A percentile compares a stretch with the other conserved stretches of the same genome.
Evolutionary conservation across 2,888 invertebrate genomes (phyloP).

Genomic region (Pristionchus entomophagus): DNA sequence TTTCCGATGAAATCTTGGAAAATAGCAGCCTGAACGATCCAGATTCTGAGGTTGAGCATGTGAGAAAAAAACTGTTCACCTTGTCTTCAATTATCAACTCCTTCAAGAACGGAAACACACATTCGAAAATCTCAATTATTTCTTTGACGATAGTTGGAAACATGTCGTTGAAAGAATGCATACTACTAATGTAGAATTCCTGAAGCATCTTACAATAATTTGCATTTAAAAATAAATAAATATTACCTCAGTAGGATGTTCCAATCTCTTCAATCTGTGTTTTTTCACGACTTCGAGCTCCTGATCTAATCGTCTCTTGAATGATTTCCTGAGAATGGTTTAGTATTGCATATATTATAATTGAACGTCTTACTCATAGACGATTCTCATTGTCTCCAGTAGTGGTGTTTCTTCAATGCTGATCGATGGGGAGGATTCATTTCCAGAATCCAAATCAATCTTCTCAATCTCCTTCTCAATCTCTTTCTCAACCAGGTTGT

Average conservation of each 20-base stretch:
- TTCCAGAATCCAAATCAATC: too few species aligned
- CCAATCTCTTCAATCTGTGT: background rate
- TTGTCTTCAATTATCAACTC: background rate
- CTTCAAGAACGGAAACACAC: background rate
- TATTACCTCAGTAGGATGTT: background rate
- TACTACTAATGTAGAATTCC: background rate
- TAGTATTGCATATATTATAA: too few species aligned
- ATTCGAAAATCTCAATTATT: background rate
- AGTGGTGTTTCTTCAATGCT: background rate
- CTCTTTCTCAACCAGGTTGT: background rate
- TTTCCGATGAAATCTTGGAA: conserved; percentile 12
- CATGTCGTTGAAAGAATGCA: background rate
- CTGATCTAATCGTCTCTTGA: background rate
- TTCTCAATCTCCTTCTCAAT: background rate
- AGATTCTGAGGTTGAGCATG: too few species aligned
- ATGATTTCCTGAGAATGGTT: background rate
- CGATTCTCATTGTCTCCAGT: background rate
- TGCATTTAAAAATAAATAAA: too few species aligned
- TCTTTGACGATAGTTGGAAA: background rate
- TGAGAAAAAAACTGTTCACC: background rate
- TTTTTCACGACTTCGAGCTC: background rate
- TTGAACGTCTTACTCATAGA: background rate
- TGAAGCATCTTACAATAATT: background rate
- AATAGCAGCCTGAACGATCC: background rate
- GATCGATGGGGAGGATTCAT: background rate